A percentile compares a stretch with the other conserved stretches of the same genome.
Conservation (phyloP, 2,113 vertebrate genomes). For the Colaptes auratus region DNA sequence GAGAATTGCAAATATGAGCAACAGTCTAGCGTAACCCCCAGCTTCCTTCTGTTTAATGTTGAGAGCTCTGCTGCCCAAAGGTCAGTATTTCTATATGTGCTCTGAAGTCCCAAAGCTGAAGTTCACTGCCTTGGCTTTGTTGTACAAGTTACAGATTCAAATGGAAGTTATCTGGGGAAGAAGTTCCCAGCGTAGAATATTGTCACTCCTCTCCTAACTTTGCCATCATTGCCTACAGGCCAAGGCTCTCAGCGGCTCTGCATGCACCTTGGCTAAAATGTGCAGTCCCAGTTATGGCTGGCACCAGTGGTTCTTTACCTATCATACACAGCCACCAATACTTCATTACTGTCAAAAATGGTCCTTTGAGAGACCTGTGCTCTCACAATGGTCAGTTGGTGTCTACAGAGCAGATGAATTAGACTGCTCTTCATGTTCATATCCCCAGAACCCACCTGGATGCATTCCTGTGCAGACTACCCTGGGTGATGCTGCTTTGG, state of each 20-base stretch:
- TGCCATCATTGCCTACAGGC: neutral
- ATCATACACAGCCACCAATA: neutral
- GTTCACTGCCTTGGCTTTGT: neutral
- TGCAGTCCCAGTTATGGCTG: neutral
- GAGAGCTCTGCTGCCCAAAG: neutral
- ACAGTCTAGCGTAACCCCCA: neutral
- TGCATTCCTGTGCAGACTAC: too few species aligned
- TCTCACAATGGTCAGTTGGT: neutral
- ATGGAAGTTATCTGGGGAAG: neutral
- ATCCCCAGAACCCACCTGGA: too few species aligned
- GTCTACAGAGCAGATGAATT: neutral
- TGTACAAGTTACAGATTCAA: neutral
- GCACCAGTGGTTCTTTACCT: fast-evolving
- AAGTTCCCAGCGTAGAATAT: neutral
- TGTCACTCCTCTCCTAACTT: neutral
- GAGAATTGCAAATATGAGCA: neutral
- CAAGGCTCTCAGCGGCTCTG: neutral
- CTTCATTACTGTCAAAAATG: neutral
- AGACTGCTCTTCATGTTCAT: neutral
- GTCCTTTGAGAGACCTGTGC: neutral
- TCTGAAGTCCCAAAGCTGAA: neutral
- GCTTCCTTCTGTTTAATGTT: neutral
- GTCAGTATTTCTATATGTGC: neutral
- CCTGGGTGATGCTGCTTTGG: too few species aligned
- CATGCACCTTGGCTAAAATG: neutral